phyloP scores from a whole-genome alignment of 2,888 invertebrate genomes.

The Trissolcus brochymenae region DNA sequence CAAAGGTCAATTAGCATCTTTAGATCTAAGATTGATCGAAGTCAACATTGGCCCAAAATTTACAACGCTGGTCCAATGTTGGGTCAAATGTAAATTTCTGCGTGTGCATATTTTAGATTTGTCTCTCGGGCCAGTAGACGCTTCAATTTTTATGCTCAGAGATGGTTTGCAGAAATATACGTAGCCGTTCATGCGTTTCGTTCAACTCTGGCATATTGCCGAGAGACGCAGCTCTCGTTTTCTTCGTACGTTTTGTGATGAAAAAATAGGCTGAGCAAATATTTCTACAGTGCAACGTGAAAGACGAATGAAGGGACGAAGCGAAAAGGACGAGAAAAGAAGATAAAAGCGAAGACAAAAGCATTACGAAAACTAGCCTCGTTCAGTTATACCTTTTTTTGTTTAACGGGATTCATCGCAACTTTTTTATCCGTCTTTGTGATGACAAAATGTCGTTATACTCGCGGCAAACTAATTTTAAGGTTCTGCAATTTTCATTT shows the following conservation, averaged over 20 bases:
- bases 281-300: conserved; percentile 55
- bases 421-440: conserved; percentile 52
- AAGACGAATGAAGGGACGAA: conserved; percentile 27
- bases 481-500: conserved; percentile 40
- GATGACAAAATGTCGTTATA: conserved; percentile 53
- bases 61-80: no score
- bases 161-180: conserved; percentile 60
- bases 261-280: conserved; percentile 63
- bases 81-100: no score
- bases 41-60: no score
- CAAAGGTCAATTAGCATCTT: no score
- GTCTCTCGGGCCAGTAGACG: conserved; percentile 63
- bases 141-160: conserved; percentile 72
- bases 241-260: conserved; percentile 52
- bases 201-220: conserved; percentile 63
- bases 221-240: conserved; percentile 62
- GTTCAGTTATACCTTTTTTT: conserved; percentile 53
- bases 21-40: no score
- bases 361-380: conserved; percentile 53
- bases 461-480: conserved; percentile 42
- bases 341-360: conserved; percentile 45
- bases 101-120: conserved; percentile 67
- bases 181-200: conserved; percentile 61
- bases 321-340: conserved; percentile 5
- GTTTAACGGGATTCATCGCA: conserved; percentile 42